Base-by-base conservation (phyloP, 2,113 vertebrate genomes). In the Syngnathus floridae region DNA sequence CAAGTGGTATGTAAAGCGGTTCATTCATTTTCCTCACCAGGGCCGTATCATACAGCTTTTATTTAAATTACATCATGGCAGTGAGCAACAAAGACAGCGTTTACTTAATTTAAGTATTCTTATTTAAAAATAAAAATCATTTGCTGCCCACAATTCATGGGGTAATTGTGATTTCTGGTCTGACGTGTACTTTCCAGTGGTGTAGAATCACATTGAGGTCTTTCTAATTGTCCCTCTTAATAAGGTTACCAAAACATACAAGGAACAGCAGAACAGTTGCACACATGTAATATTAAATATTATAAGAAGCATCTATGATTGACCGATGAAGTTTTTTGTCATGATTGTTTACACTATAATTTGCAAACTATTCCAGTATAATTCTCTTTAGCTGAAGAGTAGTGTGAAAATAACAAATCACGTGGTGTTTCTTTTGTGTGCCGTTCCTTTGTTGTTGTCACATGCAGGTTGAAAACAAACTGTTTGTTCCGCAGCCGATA, bases 1-100 rank as follows among this genome's bases (percentile, higher is more conserved):
- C 7, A 96, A 95, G 89, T 99, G 96, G 97, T 98, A 92, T 80
- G 90, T 88, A 61, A n/a, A 41, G 51, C 43, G 12, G 11, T 6
- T 40, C 45, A 46, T 69, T 11, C 7, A 7, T 31, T 55, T 5
- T 55, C 21, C 22, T 26, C 10, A 41, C 11, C 9, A 9, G 11
- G 12, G 40, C 12, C 11, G 40, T 12, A 41, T 41, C 54, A 31
- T 35, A 14, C 41, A 56, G 60, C 14, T 61, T 72, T 76, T 84
- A 41, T 54, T 77, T 54, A 67, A 65, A 41, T 35, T 55, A 43
- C 8, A 64, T 38, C 70, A 67, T 66, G 4, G n/a, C 9, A 31
- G 11, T 26, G 12, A 13, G 6, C 26, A 16, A 31, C 52, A 55
- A 9, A 51, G 52, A 55, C 4, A 55, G 22, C 22, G 31, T 4